A percentile compares a stretch with the other conserved stretches of the same genome.
These are phyloP conservation scores for Allobates femoralis DNA, from an alignment of 2,797 vertebrate species.

Conservation along the genomic window DNA sequence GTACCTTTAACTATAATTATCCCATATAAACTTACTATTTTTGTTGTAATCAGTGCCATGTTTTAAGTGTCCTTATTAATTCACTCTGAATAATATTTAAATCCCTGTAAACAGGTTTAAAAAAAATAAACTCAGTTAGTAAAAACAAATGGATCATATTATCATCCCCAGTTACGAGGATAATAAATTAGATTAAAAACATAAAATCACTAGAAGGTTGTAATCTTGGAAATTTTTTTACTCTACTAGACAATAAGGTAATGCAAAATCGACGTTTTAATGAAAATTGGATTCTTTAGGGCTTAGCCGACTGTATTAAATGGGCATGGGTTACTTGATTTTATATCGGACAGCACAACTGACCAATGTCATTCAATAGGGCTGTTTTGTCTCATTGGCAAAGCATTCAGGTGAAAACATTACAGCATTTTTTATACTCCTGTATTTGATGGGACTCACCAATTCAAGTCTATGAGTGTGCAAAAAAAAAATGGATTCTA, in stretches of 20 bases:
- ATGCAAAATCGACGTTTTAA: neutral
- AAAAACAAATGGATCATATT: constrained; percentile 39
- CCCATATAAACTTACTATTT: constrained; percentile 55
- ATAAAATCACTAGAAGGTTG: constrained; percentile 5
- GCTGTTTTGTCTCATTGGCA: too few relatives aligned
- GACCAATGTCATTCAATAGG: too few relatives aligned
- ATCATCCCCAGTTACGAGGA: neutral
- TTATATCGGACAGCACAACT: too few relatives aligned
- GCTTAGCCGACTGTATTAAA: too few relatives aligned
- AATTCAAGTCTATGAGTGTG: too few relatives aligned
- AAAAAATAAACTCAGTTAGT: constrained; percentile 22
- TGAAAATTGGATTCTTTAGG: too few relatives aligned
- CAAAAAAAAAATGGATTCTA: too few relatives aligned
- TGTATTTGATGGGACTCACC: too few relatives aligned
- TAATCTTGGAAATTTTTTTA: neutral
- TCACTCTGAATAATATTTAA: constrained; percentile 43
- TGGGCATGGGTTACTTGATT: too few relatives aligned
- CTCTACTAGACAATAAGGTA: neutral
- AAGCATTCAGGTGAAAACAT: too few relatives aligned
- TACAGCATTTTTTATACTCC: too few relatives aligned
- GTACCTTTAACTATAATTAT: constrained; percentile 55
- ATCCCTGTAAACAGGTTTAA: constrained; percentile 40
- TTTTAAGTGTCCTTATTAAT: constrained; percentile 43
- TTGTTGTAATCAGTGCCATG: constrained; percentile 53
- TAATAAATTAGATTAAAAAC: neutral